These are phyloP conservation scores for Malaclemys terrapin DNA, from an alignment of 2,113 vertebrate genomes.

Conservation along the genomic window DNA sequence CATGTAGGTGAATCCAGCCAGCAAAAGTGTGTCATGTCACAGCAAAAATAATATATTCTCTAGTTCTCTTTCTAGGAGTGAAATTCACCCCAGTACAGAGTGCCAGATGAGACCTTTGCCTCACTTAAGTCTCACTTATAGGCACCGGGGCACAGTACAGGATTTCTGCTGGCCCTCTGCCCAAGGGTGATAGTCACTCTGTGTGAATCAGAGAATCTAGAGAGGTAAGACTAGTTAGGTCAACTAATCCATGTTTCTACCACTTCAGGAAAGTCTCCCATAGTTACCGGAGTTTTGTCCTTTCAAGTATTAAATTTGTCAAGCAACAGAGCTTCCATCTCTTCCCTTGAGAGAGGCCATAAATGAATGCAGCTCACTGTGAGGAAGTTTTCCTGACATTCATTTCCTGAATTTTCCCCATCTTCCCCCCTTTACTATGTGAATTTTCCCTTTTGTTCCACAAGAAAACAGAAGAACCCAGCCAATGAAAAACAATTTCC, in stretches of 20 bases:
- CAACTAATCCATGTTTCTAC: background rate
- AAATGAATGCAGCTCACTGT: background rate
- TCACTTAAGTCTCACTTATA: background rate
- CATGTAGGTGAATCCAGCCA: background rate
- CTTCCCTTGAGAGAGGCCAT: background rate
- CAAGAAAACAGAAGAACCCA: background rate
- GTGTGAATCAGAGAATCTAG: background rate
- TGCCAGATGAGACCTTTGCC: background rate
- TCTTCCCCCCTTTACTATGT: background rate
- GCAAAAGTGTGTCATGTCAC: background rate
- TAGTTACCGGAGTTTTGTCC: background rate
- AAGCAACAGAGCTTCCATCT: background rate
- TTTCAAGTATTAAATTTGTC: background rate
- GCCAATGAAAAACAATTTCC: background rate
- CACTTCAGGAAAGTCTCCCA: background rate
- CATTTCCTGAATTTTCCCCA: background rate
- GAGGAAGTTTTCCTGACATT: background rate
- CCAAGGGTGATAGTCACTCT: background rate
- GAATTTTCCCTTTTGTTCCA: conserved; percentile 16
- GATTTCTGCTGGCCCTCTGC: background rate
- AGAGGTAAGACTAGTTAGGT: background rate
- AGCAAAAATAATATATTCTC: background rate
- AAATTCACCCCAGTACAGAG: too few relatives aligned
- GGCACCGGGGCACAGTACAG: background rate
- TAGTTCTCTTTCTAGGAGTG: background rate